Conservation (phyloP, 2,797 vertebrate species). For the Sparidentex hasta region DNA sequence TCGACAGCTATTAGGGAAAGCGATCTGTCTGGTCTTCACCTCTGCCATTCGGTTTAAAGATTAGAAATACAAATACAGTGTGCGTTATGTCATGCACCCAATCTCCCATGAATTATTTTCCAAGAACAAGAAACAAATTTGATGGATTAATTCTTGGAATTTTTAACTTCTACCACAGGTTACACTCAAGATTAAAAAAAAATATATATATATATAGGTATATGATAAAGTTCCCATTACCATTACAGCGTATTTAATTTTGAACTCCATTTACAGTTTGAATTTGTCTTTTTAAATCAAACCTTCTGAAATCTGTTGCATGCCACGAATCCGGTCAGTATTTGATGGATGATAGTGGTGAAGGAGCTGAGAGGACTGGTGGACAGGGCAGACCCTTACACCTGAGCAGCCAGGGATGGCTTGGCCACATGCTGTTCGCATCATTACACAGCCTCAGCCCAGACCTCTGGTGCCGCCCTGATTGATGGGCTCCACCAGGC, state of each 20-base stretch:
- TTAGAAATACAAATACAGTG: conserved; percentile 55
- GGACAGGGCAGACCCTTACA: conserved; percentile 84
- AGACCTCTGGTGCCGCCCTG: conserved; percentile 83
- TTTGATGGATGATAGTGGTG: conserved; percentile 80
- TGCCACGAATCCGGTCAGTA: conserved; percentile 48
- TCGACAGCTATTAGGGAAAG: conserved; percentile 70
- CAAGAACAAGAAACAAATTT: conserved; percentile 9
- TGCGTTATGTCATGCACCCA: conserved; percentile 21
- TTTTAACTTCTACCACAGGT: conserved; percentile 15
- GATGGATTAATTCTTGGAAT: conserved; percentile 40
- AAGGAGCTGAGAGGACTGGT: conserved; percentile 69
- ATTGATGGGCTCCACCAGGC: conserved; percentile 86
- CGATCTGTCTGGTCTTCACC: conserved; percentile 64
- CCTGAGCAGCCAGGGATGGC: conserved; percentile 83
- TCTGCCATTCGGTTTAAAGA: conserved; percentile 54
- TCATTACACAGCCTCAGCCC: conserved; percentile 88
- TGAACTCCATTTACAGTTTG: conserved; percentile 27
- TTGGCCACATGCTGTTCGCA: conserved; percentile 84
- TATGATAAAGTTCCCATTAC: neutral
- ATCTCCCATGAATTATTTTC: conserved; percentile 5
- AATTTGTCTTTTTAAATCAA: conserved; percentile 62
- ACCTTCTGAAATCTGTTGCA: conserved; percentile 68
- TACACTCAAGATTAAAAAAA: neutral
- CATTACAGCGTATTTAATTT: neutral
- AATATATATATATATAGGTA: neutral